Percentiles rank a stretch among this genome's conserved stretches.
Conservation (phyloP, 2,888 invertebrate species). For the Halictus quadricinctus region DNA sequence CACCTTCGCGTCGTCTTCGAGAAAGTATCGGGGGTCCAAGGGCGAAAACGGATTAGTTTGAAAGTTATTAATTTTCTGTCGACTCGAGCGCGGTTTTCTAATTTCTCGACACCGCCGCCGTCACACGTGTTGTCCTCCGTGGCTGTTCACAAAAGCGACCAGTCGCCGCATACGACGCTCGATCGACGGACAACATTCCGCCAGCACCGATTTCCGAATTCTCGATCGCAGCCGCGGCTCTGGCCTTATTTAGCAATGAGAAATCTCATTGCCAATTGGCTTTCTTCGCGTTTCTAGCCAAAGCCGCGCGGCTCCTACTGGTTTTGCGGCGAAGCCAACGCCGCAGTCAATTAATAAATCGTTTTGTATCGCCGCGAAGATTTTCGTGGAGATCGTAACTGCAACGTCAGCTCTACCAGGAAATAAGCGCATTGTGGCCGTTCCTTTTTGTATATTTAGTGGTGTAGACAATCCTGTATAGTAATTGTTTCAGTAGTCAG, state of each 20-base stretch:
- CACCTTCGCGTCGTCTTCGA: no score
- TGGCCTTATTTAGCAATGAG: conserved; percentile 52
- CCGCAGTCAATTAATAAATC: conserved; percentile 18
- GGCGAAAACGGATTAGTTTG: no score
- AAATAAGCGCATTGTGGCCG: neutral
- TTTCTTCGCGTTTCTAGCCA: conserved; percentile 39
- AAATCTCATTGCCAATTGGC: conserved; percentile 60
- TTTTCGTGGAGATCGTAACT: neutral
- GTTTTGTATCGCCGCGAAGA: neutral
- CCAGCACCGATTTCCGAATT: conserved; percentile 63
- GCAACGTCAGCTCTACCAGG: neutral
- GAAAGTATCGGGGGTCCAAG: no score
- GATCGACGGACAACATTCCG: conserved; percentile 57
- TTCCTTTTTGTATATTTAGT: neutral
- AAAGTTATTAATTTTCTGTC: neutral
- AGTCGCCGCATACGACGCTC: conserved; percentile 23
- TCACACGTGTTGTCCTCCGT: neutral
- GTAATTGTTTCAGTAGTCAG: no score
- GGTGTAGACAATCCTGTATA: no score
- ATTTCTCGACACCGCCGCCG: conserved; percentile 20
- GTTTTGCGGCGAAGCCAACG: conserved; percentile 9
- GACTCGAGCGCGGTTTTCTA: neutral
- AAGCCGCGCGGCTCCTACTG: neutral
- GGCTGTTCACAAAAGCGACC: conserved; percentile 31
- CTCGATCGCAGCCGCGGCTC: conserved; percentile 42